Base-by-base conservation (phyloP, 2,113 vertebrate species). In the Phaethornis superciliosus region DNA sequence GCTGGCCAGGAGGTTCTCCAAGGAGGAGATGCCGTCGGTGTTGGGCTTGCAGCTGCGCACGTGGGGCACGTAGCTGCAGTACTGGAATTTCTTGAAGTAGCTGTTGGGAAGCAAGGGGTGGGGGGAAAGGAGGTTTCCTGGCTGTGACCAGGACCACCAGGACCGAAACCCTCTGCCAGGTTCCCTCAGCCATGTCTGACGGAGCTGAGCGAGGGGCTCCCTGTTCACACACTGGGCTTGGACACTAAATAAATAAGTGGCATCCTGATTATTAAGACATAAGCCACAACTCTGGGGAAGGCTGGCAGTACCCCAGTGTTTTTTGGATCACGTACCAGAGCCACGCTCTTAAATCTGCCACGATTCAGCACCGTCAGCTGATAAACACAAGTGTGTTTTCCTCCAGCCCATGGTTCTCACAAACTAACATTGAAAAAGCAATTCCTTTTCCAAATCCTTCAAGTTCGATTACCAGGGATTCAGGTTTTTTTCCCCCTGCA, bases 21-120 rank as follows among this genome's bases (percentile, higher is more conserved):
- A 96, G 74, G 98, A 97, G 23, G 97, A 97, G 90, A 97, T 97
- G 46, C 96, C 97, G 0, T 98, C 96, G 0, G 96, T 98, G 86
- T 97, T 97, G 46, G 97, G 95, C 58, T 97, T 97, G 88, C 97
- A 98, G 87, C 96, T 97, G 42, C 96, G 93, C 56, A 97, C 97
- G 2, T 97, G 97, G 6, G 98, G 98, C 1, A 88, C 96, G 12
- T 97, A 95, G 79, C 97, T 96, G 85, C 97, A 97, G 90, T 97
- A 97, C 80, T 96, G 96, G 91, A 97, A 98, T 74, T 94, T 95
- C 80, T 97, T 97, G 88, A 97, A 97, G 83, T 96, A 98, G 78
- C 97, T 97, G 71, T 16, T 2, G 49, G 49, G 49, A 22, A 23
- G 23, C 21, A 5, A 23, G 22, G 37, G 44, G n/a, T 28, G 20